Evolutionary conservation across 1,140 invertebrate genomes (phyloP).

Genomic region (Drosophila asahinai): DNA sequence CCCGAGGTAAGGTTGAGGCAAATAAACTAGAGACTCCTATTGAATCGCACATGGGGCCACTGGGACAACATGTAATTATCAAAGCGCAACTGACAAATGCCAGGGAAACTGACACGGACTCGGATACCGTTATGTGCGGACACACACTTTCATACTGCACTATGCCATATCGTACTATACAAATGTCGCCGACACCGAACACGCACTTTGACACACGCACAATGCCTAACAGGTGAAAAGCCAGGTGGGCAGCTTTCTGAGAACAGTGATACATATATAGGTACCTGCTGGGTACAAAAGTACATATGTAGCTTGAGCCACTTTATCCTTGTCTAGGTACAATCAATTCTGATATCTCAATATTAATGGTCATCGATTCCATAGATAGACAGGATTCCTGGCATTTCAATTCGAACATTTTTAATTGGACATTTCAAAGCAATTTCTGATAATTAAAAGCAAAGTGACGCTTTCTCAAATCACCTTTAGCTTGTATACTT

Average conservation of each 20-base stretch:
- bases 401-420: neutral
- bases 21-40: constrained; percentile 30
- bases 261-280: constrained; percentile 7
- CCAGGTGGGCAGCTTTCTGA: constrained; percentile 16
- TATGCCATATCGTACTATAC: constrained; percentile 37
- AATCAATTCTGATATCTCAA: neutral
- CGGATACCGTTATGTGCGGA: constrained; percentile 56
- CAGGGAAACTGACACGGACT: constrained; percentile 60
- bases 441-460: too few species aligned
- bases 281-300: constrained; percentile 1
- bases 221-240: constrained; percentile 66
- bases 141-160: constrained; percentile 12
- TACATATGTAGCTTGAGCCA: neutral
- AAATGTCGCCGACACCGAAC: constrained; percentile 59
- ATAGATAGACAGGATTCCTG: neutral
- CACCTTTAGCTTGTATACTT: too few species aligned
- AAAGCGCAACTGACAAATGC: constrained; percentile 75
- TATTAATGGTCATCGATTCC: neutral
- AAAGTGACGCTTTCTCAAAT: too few species aligned
- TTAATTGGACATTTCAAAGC: too few species aligned
- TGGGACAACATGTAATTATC: constrained; percentile 78
- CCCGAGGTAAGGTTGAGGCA: constrained; percentile 21
- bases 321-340: neutral
- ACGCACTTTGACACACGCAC: constrained; percentile 84
- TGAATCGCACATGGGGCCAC: constrained; percentile 54